Conservation (phyloP, 1,140 invertebrate species). For the Drosophila sulfurigaster region DNA sequence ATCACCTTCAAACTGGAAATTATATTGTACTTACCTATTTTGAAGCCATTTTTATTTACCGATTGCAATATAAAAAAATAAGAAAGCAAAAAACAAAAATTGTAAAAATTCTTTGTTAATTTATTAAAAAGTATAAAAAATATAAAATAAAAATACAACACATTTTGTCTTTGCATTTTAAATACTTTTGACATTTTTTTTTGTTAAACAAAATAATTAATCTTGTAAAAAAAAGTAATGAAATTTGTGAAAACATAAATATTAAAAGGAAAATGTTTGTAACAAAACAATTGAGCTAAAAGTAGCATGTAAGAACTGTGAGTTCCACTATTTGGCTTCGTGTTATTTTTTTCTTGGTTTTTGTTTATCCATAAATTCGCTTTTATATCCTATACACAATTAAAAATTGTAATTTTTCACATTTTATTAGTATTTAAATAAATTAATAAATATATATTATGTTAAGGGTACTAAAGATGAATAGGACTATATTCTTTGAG, state of each 20-base stretch:
- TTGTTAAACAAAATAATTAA: not conserved
- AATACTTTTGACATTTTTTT: not conserved
- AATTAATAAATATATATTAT: slow-evolving; percentile 2
- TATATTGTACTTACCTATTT: not conserved
- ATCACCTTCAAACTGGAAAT: too few species aligned
- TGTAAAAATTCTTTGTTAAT: not conserved
- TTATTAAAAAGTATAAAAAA: not conserved
- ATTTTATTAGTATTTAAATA: slow-evolving; percentile 10
- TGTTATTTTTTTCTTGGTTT: not conserved
- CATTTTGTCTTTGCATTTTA: not conserved
- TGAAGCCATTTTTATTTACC: not conserved
- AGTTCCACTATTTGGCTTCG: slow-evolving; percentile 9
- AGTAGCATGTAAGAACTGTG: not conserved
- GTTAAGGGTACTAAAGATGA: not conserved
- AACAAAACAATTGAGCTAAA: slow-evolving; percentile 6
- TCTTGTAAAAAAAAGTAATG: not conserved
- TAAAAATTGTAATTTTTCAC: not conserved
- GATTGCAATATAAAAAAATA: not conserved
- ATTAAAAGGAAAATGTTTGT: not conserved
- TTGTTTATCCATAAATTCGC: not conserved
- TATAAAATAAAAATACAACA: not conserved
- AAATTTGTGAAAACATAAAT: not conserved
- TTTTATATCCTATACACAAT: not conserved
- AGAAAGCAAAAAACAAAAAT: not conserved
- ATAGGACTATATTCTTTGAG: slow-evolving; percentile 12